Percentiles rank a stretch among this genome's conserved stretches.
These are phyloP conservation scores for Selenia dentaria DNA, from an alignment of 2,888 invertebrate genomes.

Conservation along the genomic window DNA sequence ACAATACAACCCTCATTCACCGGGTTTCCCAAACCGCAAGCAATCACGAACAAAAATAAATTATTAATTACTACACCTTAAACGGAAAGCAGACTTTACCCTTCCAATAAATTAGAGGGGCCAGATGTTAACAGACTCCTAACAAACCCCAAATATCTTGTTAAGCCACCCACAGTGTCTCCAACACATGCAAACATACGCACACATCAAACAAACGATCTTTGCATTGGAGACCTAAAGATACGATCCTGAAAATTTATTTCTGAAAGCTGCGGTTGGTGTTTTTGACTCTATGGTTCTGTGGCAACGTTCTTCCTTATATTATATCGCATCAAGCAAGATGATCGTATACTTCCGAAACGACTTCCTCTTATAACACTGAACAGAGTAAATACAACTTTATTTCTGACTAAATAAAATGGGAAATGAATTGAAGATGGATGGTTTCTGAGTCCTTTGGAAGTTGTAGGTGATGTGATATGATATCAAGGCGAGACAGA, in stretches of 20 bases:
- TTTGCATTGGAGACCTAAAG: conserved; percentile 36
- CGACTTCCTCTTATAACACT: conserved; percentile 21
- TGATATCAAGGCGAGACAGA: conserved; percentile 84
- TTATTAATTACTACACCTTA: conserved; percentile 80
- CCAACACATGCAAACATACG: conserved; percentile 42
- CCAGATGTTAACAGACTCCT: conserved; percentile 80
- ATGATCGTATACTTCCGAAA: conserved; percentile 45
- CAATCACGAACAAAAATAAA: conserved; percentile 72
- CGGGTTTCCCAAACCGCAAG: conserved; percentile 52
- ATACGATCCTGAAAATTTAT: conserved; percentile 15
- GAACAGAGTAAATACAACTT: conserved; percentile 30
- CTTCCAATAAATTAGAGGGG: conserved; percentile 76
- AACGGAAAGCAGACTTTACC: conserved; percentile 68
- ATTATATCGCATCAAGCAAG: conserved; percentile 73
- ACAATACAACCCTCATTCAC: conserved; percentile 26
- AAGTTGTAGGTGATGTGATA: conserved; percentile 63
- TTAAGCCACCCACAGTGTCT: conserved; percentile 74
- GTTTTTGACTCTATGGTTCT: conserved; percentile 70
- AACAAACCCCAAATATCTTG: conserved; percentile 81
- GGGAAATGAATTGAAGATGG: not conserved
- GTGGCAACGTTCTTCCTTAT: conserved; percentile 71
- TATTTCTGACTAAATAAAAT: not conserved
- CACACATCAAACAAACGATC: conserved; percentile 35
- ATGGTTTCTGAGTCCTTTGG: conserved; percentile 40
- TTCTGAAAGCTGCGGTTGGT: conserved; percentile 25